Evolutionary conservation across 92 coral and sea anemone genomes (phyloP).

Genomic region (Bergia sp.): DNA sequence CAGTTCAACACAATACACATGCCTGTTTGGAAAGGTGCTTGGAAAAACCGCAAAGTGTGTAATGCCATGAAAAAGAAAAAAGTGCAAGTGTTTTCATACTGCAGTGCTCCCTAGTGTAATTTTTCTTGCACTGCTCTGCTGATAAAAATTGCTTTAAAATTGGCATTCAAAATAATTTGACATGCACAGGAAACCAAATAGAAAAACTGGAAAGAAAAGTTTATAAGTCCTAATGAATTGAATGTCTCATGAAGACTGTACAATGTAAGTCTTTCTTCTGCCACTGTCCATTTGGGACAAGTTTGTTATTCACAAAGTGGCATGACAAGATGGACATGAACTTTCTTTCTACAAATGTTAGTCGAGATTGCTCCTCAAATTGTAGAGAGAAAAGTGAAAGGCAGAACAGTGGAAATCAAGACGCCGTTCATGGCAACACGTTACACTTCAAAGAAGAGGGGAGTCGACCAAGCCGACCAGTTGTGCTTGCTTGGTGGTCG

Average conservation of each 20-base stretch:
- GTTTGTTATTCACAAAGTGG: too few species aligned
- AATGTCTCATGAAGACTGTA: too few species aligned
- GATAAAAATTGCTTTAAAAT: slow-evolving; percentile 33
- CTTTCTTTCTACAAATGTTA: too few species aligned
- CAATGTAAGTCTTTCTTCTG: neutral
- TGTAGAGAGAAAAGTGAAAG: too few species aligned
- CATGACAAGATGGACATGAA: too few species aligned
- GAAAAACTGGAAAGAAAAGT: neutral
- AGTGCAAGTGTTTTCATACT: slow-evolving; percentile 19
- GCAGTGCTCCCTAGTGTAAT: slow-evolving; percentile 48
- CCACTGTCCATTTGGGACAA: too few species aligned
- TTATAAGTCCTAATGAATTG: neutral
- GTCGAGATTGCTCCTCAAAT: too few species aligned
- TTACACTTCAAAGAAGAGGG: too few species aligned
- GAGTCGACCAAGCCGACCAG: too few species aligned
- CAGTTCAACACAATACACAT: slow-evolving; percentile 6
- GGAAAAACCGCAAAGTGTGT: slow-evolving; percentile 36
- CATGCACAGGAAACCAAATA: neutral
- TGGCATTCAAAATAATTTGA: slow-evolving; percentile 4
- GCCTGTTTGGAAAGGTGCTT: neutral
- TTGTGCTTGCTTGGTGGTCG: too few species aligned
- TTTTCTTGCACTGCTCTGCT: slow-evolving; percentile 26
- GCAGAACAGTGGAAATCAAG: too few species aligned
- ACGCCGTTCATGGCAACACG: too few species aligned
- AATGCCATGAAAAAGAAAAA: neutral